phyloP scores from a whole-genome alignment of 2,888 invertebrate species.

The Chymomyza fuscimana region DNA sequence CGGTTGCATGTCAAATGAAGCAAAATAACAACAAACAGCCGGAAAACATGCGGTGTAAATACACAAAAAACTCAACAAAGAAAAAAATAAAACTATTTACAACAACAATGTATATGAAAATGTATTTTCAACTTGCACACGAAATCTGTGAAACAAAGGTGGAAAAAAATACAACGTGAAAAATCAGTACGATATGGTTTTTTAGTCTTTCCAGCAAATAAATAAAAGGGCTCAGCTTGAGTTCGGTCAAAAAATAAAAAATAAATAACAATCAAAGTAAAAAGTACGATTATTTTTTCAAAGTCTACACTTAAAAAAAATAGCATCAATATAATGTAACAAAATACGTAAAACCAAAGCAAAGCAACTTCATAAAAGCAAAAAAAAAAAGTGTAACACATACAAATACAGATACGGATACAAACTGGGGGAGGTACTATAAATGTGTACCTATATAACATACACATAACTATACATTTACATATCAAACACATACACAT shows the following conservation, averaged over 20 bases:
- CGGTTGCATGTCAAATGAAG: slow-evolving; percentile 67
- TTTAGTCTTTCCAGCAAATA: slow-evolving; percentile 1
- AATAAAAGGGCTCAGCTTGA: neutral
- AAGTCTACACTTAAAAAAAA: neutral
- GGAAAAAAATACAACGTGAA: neutral
- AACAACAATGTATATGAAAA: slow-evolving; percentile 46
- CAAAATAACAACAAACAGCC: slow-evolving; percentile 42
- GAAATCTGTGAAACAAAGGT: neutral
- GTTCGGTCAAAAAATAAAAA: neutral
- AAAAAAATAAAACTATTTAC: slow-evolving; percentile 42
- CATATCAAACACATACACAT: slow-evolving; percentile 31
- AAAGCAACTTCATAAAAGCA: neutral
- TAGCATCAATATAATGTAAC: neutral
- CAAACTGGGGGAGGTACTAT: slow-evolving; percentile 61
- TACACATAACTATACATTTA: slow-evolving; percentile 48
- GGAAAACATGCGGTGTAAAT: slow-evolving; percentile 59
- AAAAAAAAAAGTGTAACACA: neutral
- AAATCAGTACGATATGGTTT: slow-evolving; percentile 3
- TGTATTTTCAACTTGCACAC: neutral
- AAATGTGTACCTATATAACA: slow-evolving; percentile 63
- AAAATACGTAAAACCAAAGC: neutral
- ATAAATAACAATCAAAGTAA: slow-evolving; percentile 26
- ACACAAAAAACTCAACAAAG: slow-evolving; percentile 22
- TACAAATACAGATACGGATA: neutral
- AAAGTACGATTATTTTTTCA: neutral